Base-by-base conservation (phyloP, 2,797 vertebrate genomes). In the Liparis tanakae region DNA sequence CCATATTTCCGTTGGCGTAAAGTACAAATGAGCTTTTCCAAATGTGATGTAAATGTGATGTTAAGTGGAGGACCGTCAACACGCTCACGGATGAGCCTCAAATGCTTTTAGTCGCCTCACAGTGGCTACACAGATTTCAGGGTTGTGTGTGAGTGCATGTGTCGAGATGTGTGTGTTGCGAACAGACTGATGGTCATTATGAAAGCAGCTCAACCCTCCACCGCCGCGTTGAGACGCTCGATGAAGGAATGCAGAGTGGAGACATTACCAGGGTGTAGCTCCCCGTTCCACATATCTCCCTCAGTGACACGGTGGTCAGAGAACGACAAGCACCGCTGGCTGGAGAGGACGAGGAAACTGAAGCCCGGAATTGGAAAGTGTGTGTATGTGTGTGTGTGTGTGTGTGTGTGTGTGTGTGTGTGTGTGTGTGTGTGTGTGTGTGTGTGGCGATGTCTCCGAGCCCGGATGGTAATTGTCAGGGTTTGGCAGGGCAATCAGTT, bases 401-500 rank as follows among this genome's bases (percentile, higher is more conserved):
- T 62, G 66, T 75, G 63, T 58, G 39, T 57, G 57, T 66, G 36
- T 62, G 66, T 75, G 63, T 58, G 39, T n/a, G 34, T 41, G 63
- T 69, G 59, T 75, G 67, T 57, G 57, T 66, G 36, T 62, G 66
- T 30, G 25, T 30, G 25, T 30, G 25, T 57, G 57, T 66, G 36
- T 62, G 66, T 75, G 63, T 58, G 39, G 57, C 67, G 72, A 79
- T 77, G 74, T 80, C 79, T 79, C 60, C 62, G 56, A 74, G 79
- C 66, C 53, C 37, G 68, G 79, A 80, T 84, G 60, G 82, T 91
- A 85, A 91, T 87, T 87, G 87, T 76, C 83, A 82, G 68, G 76
- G 86, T 91, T 91, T 88, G 87, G 87, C 82, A 85, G 85, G 84
- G 83, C 86, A 91, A 90, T 93, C 90, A 87, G 90, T 92, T 92